phyloP scores from a whole-genome alignment of 2,113 vertebrate genomes.

The Solenodon paradoxus region DNA sequence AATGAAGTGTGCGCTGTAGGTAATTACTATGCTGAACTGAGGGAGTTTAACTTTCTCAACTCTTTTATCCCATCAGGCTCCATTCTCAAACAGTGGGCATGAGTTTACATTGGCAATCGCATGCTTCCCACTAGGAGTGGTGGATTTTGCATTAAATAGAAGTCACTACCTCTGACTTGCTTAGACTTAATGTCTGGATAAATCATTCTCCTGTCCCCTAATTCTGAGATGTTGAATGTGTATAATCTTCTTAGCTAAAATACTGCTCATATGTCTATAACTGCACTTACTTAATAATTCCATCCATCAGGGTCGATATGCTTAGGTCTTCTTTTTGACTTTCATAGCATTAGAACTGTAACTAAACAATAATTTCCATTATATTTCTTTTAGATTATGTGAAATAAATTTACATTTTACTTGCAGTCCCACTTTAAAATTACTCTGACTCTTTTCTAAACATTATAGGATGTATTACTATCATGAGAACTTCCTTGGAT shows the following conservation, averaged over 20 bases:
- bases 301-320: neutral
- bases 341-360: neutral
- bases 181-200: neutral
- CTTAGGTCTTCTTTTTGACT: neutral
- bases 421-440: neutral
- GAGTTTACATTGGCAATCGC: conserved; percentile 29
- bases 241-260: neutral
- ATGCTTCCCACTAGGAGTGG: neutral
- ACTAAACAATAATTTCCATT: neutral
- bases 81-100: neutral
- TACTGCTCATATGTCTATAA: neutral
- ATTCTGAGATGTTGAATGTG: neutral
- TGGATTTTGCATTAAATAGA: conserved; percentile 8
- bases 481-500: neutral
- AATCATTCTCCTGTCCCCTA: conserved; percentile 19
- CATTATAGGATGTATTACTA: neutral
- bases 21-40: neutral
- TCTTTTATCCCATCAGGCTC: conserved; percentile 35
- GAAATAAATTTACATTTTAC: conserved; percentile 2
- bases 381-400: neutral
- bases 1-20: neutral
- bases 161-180: neutral
- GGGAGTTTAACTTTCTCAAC: conserved; percentile 3
- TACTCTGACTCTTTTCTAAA: neutral
- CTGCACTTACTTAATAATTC: neutral